phyloP scores from a whole-genome alignment of 2,113 vertebrate species.

The Corvus hawaiiensis region DNA sequence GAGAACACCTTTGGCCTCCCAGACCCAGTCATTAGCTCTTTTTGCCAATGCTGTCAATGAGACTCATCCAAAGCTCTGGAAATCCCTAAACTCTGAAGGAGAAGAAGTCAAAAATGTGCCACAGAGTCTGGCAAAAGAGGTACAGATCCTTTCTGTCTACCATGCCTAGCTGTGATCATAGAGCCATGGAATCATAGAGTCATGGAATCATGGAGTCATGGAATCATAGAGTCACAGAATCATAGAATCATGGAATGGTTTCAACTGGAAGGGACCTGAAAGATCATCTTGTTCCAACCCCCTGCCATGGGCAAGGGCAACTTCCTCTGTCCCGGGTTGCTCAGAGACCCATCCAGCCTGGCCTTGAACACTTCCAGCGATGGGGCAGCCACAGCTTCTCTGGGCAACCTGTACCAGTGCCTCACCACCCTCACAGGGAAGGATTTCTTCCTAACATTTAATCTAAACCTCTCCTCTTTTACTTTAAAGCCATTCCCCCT shows the following conservation, averaged over 20 bases:
- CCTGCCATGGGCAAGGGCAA: neutral
- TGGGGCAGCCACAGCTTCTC: neutral
- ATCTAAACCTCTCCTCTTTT: neutral
- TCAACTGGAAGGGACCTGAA: neutral
- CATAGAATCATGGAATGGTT: neutral
- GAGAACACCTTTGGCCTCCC: neutral
- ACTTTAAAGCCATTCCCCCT: neutral
- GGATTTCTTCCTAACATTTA: neutral
- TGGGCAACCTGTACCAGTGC: neutral
- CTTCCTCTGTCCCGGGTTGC: neutral
- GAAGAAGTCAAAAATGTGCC: neutral
- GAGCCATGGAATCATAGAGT: neutral
- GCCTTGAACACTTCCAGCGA: neutral
- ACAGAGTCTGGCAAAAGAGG: neutral
- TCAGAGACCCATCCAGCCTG: fast-evolving
- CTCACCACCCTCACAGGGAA: neutral
- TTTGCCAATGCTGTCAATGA: neutral
- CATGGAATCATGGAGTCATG: neutral
- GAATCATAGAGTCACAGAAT: neutral
- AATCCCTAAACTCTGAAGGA: neutral
- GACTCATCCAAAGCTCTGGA: neutral
- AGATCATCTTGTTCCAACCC: fast-evolving
- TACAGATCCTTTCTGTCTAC: neutral
- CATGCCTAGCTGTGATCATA: neutral
- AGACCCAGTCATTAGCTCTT: neutral